phyloP scores from a whole-genome alignment of 2,888 invertebrate genomes.

The Brachycybe producta region DNA sequence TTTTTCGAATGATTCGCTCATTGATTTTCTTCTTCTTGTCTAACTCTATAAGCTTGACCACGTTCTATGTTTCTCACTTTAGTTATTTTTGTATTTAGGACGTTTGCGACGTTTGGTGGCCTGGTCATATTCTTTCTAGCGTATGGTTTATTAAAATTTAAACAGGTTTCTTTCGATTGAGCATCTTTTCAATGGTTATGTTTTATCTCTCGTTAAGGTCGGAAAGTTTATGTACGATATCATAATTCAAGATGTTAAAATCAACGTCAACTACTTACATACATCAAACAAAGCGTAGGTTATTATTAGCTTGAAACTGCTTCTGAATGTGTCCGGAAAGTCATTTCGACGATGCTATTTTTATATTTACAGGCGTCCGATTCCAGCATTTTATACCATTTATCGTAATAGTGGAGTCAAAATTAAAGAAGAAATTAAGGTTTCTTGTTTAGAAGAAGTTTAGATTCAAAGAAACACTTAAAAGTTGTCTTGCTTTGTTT shows the following conservation, averaged over 20 bases:
- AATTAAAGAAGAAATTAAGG: slow-evolving; percentile 15
- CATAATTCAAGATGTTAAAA: slow-evolving; percentile 68
- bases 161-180: background rate
- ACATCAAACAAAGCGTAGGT: slow-evolving; percentile 31
- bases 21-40: too few species aligned
- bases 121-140: background rate
- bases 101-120: slow-evolving; percentile 2
- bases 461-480: background rate
- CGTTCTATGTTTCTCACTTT: too few species aligned
- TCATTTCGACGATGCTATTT: background rate
- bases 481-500: background rate
- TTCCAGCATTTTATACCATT: slow-evolving; percentile 11
- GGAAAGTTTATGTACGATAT: slow-evolving; percentile 79
- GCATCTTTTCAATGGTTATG: background rate
- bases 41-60: too few species aligned
- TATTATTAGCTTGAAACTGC: too few species aligned
- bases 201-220: slow-evolving; percentile 34
- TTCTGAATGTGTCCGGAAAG: too few species aligned
- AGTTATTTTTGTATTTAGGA: too few species aligned
- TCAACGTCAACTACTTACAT: slow-evolving; percentile 58
- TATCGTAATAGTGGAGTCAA: slow-evolving; percentile 12
- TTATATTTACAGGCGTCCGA: slow-evolving; percentile 2
- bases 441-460: slow-evolving; percentile 4
- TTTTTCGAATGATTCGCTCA: too few species aligned
- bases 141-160: background rate